A percentile compares a stretch with the other conserved stretches of the same genome.
These are phyloP conservation scores for Zeuzera pyrina DNA, from an alignment of 2,888 invertebrate genomes.

Conservation along the genomic window DNA sequence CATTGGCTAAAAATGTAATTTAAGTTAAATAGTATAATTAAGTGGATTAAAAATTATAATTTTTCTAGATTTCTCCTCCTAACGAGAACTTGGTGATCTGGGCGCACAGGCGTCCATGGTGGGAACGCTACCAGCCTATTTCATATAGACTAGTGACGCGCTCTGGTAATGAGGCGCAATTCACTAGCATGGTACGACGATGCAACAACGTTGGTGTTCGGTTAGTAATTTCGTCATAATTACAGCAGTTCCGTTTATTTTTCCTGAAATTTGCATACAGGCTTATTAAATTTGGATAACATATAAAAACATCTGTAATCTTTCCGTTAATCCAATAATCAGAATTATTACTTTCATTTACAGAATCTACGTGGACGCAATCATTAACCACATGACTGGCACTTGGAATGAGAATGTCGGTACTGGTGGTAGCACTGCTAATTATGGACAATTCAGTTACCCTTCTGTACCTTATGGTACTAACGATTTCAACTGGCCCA, in stretches of 20 bases:
- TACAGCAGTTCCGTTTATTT: too few relatives aligned
- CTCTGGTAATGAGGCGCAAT: slow-evolving; percentile 82
- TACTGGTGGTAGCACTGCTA: slow-evolving; percentile 75
- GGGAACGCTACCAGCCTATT: slow-evolving; percentile 91
- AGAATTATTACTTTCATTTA: slow-evolving; percentile 12
- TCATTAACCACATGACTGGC: slow-evolving; percentile 90
- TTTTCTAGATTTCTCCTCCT: slow-evolving; percentile 79
- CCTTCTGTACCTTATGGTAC: slow-evolving; percentile 77
- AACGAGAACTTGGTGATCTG: slow-evolving; percentile 79
- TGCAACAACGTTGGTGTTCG: slow-evolving; percentile 86
- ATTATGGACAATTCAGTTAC: slow-evolving; percentile 67
- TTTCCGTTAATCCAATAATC: too few relatives aligned
- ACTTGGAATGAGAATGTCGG: slow-evolving; percentile 68
- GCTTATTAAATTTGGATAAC: neutral
- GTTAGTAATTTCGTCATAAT: slow-evolving; percentile 45
- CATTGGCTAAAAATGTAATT: too few relatives aligned
- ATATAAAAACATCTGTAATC: too few relatives aligned
- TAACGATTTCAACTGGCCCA: slow-evolving; percentile 78
- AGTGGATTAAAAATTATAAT: too few relatives aligned
- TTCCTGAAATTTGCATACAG: neutral
- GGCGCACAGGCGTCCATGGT: slow-evolving; percentile 81
- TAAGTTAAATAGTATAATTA: too few relatives aligned
- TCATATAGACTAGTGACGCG: slow-evolving; percentile 84
- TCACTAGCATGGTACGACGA: slow-evolving; percentile 81
- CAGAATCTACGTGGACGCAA: slow-evolving; percentile 87